phyloP scores from a whole-genome alignment of 2,113 vertebrate species.

The Melanocharis versteri region DNA sequence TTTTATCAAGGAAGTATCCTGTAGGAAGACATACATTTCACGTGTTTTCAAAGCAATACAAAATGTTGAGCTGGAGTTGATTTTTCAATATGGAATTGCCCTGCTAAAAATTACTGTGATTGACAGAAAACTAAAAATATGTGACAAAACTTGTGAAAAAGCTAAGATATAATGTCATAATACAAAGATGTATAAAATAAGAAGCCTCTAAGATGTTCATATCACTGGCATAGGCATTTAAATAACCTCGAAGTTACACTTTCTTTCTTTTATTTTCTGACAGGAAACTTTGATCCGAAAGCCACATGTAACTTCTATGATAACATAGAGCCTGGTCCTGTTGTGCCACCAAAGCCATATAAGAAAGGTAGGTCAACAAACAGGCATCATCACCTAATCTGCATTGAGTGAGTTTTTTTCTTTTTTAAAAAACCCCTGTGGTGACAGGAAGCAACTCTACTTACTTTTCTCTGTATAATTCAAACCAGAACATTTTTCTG shows the following conservation, averaged over 20 bases:
- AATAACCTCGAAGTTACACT: neutral
- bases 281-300: slow-evolving; percentile 96
- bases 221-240: neutral
- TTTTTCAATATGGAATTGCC: neutral
- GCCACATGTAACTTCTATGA: slow-evolving; percentile 95
- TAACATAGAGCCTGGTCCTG: slow-evolving; percentile 92
- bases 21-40: neutral
- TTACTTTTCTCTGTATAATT: neutral
- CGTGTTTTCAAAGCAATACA: neutral
- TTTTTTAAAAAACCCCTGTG: neutral
- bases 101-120: neutral
- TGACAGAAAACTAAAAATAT: neutral
- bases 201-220: neutral
- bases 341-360: slow-evolving; percentile 88
- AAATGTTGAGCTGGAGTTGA: neutral
- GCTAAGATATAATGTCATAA: neutral
- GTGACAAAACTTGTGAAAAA: neutral
- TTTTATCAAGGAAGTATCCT: neutral
- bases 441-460: neutral
- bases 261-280: neutral
- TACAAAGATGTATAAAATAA: neutral
- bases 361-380: slow-evolving; percentile 83
- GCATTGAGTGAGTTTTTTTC: neutral
- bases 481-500: neutral
- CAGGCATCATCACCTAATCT: neutral